These are phyloP conservation scores for Leucophenga varia DNA, from an alignment of 1,140 invertebrate genomes.

Conservation along the genomic window DNA sequence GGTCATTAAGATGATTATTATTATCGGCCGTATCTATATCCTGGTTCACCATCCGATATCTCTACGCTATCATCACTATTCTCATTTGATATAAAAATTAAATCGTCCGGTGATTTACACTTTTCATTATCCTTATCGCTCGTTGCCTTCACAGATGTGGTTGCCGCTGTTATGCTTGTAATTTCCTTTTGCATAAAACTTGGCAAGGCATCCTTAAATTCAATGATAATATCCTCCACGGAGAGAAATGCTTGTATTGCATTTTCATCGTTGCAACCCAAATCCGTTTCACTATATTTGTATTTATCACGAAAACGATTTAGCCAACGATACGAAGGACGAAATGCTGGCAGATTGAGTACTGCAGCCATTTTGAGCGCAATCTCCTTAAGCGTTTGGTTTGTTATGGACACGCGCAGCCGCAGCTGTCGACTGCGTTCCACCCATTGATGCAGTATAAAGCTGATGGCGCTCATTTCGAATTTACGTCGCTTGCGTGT, in stretches of 20 bases:
- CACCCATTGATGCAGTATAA: slow-evolving; percentile 47
- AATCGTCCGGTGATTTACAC: slow-evolving; percentile 2
- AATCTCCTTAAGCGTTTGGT: slow-evolving; percentile 46
- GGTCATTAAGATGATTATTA: background rate
- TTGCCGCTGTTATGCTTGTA: slow-evolving; percentile 14
- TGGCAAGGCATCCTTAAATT: slow-evolving; percentile 41
- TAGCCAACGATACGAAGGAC: slow-evolving; percentile 49
- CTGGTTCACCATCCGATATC: slow-evolving; percentile 31
- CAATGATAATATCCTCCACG: slow-evolving; percentile 48
- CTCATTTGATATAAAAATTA: slow-evolving; percentile 40
- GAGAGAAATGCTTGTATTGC: slow-evolving; percentile 24
- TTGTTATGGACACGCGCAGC: slow-evolving; percentile 29
- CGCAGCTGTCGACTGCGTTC: slow-evolving; percentile 37
- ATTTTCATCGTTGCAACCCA: slow-evolving; percentile 28
- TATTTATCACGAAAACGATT: slow-evolving; percentile 48
- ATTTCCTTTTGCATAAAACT: slow-evolving; percentile 52
- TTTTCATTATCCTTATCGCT: slow-evolving; percentile 8
- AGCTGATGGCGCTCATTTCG: slow-evolving; percentile 51
- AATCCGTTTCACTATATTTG: slow-evolving; percentile 45
- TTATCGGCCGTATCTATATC: slow-evolving; percentile 10
- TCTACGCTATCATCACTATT: slow-evolving; percentile 27
- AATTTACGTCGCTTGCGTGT: slow-evolving; percentile 50
- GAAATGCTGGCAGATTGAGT: slow-evolving; percentile 39
- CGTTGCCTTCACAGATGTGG: background rate
- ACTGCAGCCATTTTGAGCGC: slow-evolving; percentile 42